These are phyloP conservation scores for Epizoanthus fatuus DNA, from an alignment of 92 coral and sea anemone genomes.

Conservation along the genomic window DNA sequence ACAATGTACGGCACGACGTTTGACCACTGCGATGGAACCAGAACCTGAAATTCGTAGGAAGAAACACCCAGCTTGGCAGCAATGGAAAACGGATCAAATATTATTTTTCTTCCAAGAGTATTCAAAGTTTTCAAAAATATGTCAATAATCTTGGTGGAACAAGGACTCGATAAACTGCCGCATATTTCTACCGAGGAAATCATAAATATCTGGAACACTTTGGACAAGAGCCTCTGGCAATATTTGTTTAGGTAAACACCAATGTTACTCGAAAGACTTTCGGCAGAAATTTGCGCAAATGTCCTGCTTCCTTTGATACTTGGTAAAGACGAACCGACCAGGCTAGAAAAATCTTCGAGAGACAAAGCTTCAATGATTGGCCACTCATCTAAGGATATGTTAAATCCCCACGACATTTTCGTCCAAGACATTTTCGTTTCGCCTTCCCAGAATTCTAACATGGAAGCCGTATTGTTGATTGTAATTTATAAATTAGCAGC, in stretches of 20 bases:
- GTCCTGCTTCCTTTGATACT: slow-evolving; percentile 25
- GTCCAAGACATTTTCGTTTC: slow-evolving; percentile 62
- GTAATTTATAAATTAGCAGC: slow-evolving; percentile 58
- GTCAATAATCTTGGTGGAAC: slow-evolving; percentile 35
- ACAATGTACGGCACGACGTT: slow-evolving; percentile 63
- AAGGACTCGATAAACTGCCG: slow-evolving; percentile 40
- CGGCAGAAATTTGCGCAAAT: slow-evolving; percentile 36
- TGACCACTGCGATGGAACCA: slow-evolving; percentile 76
- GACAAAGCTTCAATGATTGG: slow-evolving; percentile 66
- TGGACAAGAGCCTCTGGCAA: slow-evolving; percentile 30
- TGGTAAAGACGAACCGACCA: slow-evolving; percentile 20
- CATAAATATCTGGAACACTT: slow-evolving; percentile 59
- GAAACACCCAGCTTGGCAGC: slow-evolving; percentile 58
- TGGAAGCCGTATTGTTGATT: slow-evolving; percentile 46
- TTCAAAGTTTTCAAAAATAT: slow-evolving; percentile 63
- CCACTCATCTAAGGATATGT: slow-evolving; percentile 65
- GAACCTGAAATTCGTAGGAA: slow-evolving; percentile 53
- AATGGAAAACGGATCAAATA: slow-evolving; percentile 52
- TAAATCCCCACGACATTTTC: slow-evolving; percentile 78
- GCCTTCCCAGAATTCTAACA: slow-evolving; percentile 57
- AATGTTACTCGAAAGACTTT: slow-evolving; percentile 26
- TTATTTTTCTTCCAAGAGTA: slow-evolving; percentile 41
- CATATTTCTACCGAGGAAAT: slow-evolving; percentile 67
- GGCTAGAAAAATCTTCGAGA: slow-evolving; percentile 27
- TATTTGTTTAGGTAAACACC: slow-evolving; percentile 27